Conservation (phyloP, 1,140 invertebrate species). For the Hetaerina americana region DNA sequence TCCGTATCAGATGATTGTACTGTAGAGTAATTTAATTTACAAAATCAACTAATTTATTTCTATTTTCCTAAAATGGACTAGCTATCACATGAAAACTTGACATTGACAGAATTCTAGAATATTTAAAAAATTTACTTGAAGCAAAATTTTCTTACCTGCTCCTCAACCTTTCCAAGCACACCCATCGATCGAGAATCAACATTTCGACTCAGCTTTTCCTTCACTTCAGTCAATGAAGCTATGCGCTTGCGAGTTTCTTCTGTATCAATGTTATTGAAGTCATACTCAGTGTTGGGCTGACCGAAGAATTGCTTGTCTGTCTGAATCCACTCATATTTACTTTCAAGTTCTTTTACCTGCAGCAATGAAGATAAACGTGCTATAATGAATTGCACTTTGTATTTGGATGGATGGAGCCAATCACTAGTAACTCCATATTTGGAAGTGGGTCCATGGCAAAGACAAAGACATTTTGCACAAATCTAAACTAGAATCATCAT, state of each 20-base stretch:
- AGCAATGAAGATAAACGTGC: constrained; percentile 11
- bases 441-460: no score
- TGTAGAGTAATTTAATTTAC: neutral
- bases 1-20: neutral
- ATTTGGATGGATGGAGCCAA: no score
- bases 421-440: no score
- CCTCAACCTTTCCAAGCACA: constrained; percentile 73
- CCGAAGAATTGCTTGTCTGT: constrained; percentile 70
- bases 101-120: no score
- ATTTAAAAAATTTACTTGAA: neutral
- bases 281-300: constrained; percentile 41
- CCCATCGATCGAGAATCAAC: constrained; percentile 79
- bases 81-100: no score
- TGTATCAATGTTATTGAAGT: constrained; percentile 37
- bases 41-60: neutral
- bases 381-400: no score
- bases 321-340: constrained; percentile 61
- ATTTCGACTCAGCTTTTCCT: constrained; percentile 58
- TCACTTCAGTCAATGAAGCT: constrained; percentile 48
- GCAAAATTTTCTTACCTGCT: constrained; percentile 39
- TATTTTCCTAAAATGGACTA: neutral
- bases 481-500: no score
- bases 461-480: no score
- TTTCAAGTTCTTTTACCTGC: constrained; percentile 36
- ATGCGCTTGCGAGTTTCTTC: constrained; percentile 40